Base-by-base conservation (phyloP, 2,888 invertebrate genomes). In the Spilosoma lubricipeda region DNA sequence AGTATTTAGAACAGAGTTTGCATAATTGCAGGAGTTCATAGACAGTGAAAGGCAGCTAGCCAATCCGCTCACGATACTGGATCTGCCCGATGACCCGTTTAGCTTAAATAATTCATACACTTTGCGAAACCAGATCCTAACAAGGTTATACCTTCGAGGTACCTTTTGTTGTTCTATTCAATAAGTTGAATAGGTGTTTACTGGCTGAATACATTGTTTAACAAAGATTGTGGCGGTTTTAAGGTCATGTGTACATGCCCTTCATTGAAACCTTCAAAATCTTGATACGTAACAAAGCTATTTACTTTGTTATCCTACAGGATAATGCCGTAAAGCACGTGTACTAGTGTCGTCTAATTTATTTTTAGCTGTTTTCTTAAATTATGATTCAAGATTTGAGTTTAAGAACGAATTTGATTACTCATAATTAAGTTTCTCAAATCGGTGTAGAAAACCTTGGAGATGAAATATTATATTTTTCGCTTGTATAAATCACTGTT, bases 31-130 rank as follows among this genome's bases (percentile, higher is more conserved):
- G 74, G 73, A 79, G 42, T 70, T 63, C 63, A 71, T 71, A 48
- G n/a, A 18, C 68, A 72, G 85, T 83, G 83, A 83, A 83, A 85
- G 83, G 83, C 73, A 20, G 70, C 67, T 11, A 76, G 70, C 80
- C 78, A 79, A 75, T 78, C 42, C 5, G 30, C 30, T 70, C 11
- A 30, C 20, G 11, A 63, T 59, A 70, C 59, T 59, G 39, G 59
- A 65, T 8, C 65, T 65, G 39, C 36, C 83, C 59, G 65, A 67
- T 80, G 85, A 75, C 77, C 84, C 39, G 70, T 73, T 82, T 70
- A 67, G 36, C 18, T 69, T 73, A 63, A 71, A 66, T 70, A 70
- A 27, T 73, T 68, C 68, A 42, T n/a, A 56, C 56, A 36, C 56
- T 36, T 56, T 56, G n/a, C 36, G 56, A 52, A 69, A 69, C 23